Percentiles rank a stretch among this genome's conserved stretches.
phyloP scores from a whole-genome alignment of 2,888 invertebrate genomes.

The Caenorhabditis sp. region DNA sequence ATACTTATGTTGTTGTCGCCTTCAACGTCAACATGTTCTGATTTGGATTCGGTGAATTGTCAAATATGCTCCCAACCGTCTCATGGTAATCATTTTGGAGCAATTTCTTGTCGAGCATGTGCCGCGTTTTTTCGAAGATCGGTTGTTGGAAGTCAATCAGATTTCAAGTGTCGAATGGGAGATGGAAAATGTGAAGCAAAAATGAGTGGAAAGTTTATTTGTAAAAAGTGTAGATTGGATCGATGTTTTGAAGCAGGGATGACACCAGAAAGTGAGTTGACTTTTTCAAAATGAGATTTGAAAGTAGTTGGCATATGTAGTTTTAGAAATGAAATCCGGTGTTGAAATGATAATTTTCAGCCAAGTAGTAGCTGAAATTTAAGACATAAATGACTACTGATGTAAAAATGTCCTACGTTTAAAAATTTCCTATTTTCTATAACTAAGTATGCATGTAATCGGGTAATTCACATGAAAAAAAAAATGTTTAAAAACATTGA shows the following conservation, averaged over 20 bases:
- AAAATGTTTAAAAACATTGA: no score
- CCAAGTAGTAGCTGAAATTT: no score
- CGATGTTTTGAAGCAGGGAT: background rate
- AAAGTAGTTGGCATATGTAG: no score
- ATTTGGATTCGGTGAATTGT: slow-evolving; percentile 15
- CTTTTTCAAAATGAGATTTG: no score
- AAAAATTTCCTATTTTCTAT: no score
- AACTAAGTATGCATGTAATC: no score
- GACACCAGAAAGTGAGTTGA: background rate
- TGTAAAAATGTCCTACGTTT: no score
- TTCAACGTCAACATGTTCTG: background rate
- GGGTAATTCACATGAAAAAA: no score
- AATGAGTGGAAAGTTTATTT: background rate
- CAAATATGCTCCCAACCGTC: slow-evolving; percentile 34
- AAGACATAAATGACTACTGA: no score
- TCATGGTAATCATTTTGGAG: slow-evolving; percentile 48
- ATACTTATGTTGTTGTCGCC: background rate
- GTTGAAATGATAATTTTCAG: no score
- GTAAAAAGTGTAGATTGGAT: slow-evolving; percentile 11
- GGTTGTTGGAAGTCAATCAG: background rate
- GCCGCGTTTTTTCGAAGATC: slow-evolving; percentile 34
- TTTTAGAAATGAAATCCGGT: no score
- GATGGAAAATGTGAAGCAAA: background rate
- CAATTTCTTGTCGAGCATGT: slow-evolving; percentile 48
- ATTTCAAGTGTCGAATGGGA: background rate